These are phyloP conservation scores for Boloria euphrosyne DNA, from an alignment of 2,888 invertebrate genomes.

Conservation along the genomic window DNA sequence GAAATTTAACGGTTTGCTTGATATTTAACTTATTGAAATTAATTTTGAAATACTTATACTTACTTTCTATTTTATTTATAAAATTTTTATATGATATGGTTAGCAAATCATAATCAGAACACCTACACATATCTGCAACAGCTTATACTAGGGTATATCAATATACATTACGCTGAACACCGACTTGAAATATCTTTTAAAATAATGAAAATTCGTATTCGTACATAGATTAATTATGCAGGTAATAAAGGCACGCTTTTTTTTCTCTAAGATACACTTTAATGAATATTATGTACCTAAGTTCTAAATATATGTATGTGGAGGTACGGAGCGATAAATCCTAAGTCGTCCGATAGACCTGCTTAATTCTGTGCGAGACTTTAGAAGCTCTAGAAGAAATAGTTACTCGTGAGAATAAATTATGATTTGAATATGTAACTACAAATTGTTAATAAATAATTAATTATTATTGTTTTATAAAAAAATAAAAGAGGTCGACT, in stretches of 20 bases:
- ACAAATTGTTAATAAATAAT: not conserved
- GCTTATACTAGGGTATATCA: too few species aligned
- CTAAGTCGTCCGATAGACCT: constrained; percentile 18
- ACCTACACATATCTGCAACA: too few species aligned
- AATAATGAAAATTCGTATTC: too few species aligned
- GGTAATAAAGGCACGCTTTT: not conserved
- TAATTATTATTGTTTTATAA: not conserved
- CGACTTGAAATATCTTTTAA: too few species aligned
- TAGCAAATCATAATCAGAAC: too few species aligned
- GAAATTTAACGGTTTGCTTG: constrained; percentile 3
- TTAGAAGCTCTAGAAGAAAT: too few species aligned
- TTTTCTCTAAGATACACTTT: constrained; percentile 3
- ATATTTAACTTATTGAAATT: constrained; percentile 6
- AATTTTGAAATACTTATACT: not conserved
- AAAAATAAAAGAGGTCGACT: too few species aligned
- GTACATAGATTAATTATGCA: not conserved
- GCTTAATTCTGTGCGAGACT: constrained; percentile 21
- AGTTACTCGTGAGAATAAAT: constrained; percentile 13
- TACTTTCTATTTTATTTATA: not conserved
- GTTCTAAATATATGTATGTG: constrained; percentile 22
- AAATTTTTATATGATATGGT: not conserved
- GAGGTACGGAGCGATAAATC: constrained; percentile 17
- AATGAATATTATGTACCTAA: constrained; percentile 28
- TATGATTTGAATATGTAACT: not conserved
- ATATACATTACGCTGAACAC: too few species aligned